Evolutionary conservation across 2,797 vertebrate species (phyloP), one percentile per base, ranked within the genome.

Genomic region (Luscinia luscinia): DNA sequence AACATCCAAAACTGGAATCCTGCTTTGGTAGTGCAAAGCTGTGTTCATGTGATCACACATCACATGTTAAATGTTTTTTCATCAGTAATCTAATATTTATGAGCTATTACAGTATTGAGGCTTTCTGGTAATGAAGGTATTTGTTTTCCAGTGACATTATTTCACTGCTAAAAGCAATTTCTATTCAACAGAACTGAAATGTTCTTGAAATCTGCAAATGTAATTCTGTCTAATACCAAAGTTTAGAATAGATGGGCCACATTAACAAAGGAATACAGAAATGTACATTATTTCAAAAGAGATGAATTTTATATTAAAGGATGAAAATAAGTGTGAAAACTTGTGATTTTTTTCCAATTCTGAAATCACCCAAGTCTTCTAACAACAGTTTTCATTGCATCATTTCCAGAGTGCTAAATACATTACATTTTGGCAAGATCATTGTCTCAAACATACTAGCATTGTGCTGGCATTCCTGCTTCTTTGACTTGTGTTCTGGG

Each of bases 31-130:
- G 4, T 69, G 43, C 51, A 72, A 30, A 69, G 48, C 46, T 82
- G 5, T 74, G 32, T 72, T 94, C n/a, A 34, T 77, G n/a, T 75
- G 75, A 75, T 84, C 58, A 80, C 54, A 83, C 30, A 49, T 87
- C 55, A 32, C 23, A 43, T 40, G 27, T 61, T 83, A 89, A 74
- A 78, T 75, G 15, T 30, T 86, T 94, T 86, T 91, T 83, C n/a
- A 34, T 69, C 57, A 23, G 48, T 81, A 82, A 68, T 92, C n/a
- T 86, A 89, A 70, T 92, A 86, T 93, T 90, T 92, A 78, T 46
- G 63, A 96, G 34, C 52, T 40, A 46, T 90, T 93, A 70, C 1
- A 27, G 74, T 14, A 74, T 4, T 93, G 94, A 94, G 77, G 52
- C 69, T 96, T 86, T 91, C 57, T 67, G 66, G 22, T 84, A 77